Conservation (phyloP, 2,113 vertebrate genomes). For the Nestor notabilis region DNA sequence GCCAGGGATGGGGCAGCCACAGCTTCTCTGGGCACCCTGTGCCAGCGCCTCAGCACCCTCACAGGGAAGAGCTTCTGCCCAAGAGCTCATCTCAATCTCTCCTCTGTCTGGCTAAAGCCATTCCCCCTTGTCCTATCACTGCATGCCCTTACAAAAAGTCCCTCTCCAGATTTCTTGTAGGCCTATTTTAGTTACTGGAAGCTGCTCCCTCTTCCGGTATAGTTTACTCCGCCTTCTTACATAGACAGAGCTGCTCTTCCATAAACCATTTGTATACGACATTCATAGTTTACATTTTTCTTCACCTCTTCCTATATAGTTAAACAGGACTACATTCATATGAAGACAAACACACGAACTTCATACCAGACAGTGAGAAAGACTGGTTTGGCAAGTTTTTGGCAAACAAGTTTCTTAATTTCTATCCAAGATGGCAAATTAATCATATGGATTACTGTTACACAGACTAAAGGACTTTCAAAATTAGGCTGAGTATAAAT, state of each 20-base stretch:
- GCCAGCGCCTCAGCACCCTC: background rate
- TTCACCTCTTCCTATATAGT: background rate
- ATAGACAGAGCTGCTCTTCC: background rate
- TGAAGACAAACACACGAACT: background rate
- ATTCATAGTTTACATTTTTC: background rate
- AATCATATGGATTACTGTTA: slow-evolving; percentile 16
- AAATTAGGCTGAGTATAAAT: background rate
- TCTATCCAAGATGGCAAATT: background rate
- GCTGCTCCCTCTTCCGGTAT: background rate
- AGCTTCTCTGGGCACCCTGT: too few species aligned
- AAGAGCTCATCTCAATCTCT: background rate
- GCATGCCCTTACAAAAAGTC: background rate
- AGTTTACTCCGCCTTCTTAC: background rate
- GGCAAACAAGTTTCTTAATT: slow-evolving; percentile 36
- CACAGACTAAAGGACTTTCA: background rate
- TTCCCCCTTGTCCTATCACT: background rate
- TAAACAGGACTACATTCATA: background rate
- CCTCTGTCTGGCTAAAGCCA: background rate
- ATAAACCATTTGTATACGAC: background rate
- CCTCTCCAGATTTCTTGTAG: background rate
- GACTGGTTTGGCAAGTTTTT: slow-evolving; percentile 42
- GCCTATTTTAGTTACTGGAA: background rate
- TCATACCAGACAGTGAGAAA: background rate
- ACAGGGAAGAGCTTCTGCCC: background rate
- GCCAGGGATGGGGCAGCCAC: too few species aligned